Evolutionary conservation across 2,888 invertebrate species (phyloP).

Genomic region (Stenchaetothrips biformis): DNA sequence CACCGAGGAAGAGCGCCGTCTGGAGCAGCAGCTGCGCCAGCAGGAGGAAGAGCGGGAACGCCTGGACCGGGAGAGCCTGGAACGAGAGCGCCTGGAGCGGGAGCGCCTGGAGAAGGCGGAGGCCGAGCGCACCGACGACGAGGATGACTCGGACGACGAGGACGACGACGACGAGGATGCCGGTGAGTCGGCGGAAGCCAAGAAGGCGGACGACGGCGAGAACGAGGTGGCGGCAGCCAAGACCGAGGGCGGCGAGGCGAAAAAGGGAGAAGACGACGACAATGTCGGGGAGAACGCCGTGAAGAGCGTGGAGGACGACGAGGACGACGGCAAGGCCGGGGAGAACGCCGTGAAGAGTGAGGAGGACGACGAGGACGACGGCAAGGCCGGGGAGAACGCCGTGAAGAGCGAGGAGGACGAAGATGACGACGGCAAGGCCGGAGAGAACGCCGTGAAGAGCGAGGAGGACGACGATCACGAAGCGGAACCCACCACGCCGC

Average conservation of each 20-base stretch:
- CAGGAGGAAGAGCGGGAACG: background rate
- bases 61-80: background rate
- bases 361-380: background rate
- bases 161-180: conserved; percentile 3
- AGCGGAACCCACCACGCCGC: too few relatives aligned
- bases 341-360: background rate
- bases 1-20: background rate
- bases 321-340: background rate
- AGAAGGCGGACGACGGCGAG: background rate
- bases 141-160: conserved; percentile 17
- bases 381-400: too few relatives aligned
- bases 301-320: background rate
- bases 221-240: background rate
- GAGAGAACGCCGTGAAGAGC: too few relatives aligned
- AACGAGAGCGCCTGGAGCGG: conserved; percentile 9
- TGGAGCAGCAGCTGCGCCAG: background rate
- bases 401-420: background rate
- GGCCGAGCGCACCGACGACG: background rate
- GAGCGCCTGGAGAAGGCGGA: background rate
- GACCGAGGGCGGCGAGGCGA: background rate
- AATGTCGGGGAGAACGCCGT: background rate
- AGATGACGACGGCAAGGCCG: background rate
- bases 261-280: background rate
- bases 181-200: background rate
- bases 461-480: too few relatives aligned